Base-by-base conservation (phyloP, 2,113 vertebrate species). In the Cygnus buccinator region DNA sequence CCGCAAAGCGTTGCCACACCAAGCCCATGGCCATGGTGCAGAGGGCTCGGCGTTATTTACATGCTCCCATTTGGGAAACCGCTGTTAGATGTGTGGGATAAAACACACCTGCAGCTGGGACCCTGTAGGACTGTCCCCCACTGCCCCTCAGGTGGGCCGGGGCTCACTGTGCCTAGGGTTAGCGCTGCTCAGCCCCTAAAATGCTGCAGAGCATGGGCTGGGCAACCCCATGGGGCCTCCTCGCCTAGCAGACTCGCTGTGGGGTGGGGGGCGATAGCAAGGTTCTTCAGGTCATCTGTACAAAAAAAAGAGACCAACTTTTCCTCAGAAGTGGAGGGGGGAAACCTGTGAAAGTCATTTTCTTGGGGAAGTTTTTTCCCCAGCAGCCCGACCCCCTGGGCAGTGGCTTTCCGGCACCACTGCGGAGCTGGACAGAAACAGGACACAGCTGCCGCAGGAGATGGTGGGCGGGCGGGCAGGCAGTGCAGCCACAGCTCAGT, bases 401-500 rank as follows among this genome's bases (percentile, higher is more conserved):
- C 31, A 58, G 54, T 18, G 21, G 22, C 72, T 58, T 44, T 58
- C 54, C 29, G 39, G 50, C 41, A 18, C 31, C 7, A 6, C 39
- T 8, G 11, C 21, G 10, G 72, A 33, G 16, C 37, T 55, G 50
- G 33, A 55, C 37, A 21, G 70, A 54, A 52, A 54, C 48, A 41
- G 72, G 52, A 57, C 29, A 18, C 54, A 58, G 72, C 70, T 29
- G 70, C 48, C 3, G 9, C 29, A 31, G 39, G 50, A 33, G 54
- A 29, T 13, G 39, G 39, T 21, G 15, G 9, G 71, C 2, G 1
- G 26, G 25, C 23, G 2, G 63, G 21, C 3, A 2, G 43, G 10
- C 37, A 4, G 7, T 37, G 33, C 33, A 50, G 29, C 39, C 50
- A 21, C 26, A 2, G 2, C 9, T 1, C 3, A 4, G 11, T 35